phyloP scores from a whole-genome alignment of 2,113 vertebrate genomes.

The Pseudorasbora parva region DNA sequence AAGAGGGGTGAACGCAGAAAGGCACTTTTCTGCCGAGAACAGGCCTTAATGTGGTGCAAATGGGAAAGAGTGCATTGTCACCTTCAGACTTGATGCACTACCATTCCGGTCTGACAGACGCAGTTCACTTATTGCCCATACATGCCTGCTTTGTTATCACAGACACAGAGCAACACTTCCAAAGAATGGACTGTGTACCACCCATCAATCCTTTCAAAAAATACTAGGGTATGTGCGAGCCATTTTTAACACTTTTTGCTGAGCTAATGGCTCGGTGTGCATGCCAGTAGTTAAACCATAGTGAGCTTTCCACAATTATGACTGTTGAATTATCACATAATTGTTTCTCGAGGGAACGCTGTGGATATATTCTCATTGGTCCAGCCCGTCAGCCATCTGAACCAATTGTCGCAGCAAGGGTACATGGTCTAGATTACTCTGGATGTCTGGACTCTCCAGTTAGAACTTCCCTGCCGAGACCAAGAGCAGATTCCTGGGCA shows the following conservation, averaged over 20 bases:
- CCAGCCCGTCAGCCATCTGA: conserved; percentile 11
- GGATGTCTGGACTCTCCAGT: conserved; percentile 12
- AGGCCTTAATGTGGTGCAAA: conserved; percentile 51
- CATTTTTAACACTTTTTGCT: neutral
- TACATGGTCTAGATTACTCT: conserved; percentile 3
- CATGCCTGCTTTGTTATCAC: conserved; percentile 34
- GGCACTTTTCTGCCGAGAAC: conserved; percentile 50
- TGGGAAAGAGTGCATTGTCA: conserved; percentile 53
- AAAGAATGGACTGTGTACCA: conserved; percentile 43
- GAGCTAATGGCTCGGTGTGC: neutral
- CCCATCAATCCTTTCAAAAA: conserved; percentile 41
- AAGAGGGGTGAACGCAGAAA: conserved; percentile 56
- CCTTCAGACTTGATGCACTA: conserved; percentile 52
- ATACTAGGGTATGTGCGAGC: neutral
- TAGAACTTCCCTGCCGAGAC: conserved; percentile 30
- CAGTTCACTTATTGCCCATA: conserved; percentile 12
- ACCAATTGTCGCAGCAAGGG: conserved; percentile 30
- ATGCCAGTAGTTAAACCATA: neutral
- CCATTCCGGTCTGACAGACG: conserved; percentile 34
- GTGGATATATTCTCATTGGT: conserved; percentile 15
- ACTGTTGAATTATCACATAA: neutral
- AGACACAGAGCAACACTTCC: conserved; percentile 23
- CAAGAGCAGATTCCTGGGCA: conserved; percentile 10
- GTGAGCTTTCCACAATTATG: conserved; percentile 11
- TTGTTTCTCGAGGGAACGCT: neutral